A percentile compares a stretch with the other conserved stretches of the same genome.
Evolutionary conservation across 2,888 invertebrate species (phyloP).

Genomic region (Eucriotettix oculatus): DNA sequence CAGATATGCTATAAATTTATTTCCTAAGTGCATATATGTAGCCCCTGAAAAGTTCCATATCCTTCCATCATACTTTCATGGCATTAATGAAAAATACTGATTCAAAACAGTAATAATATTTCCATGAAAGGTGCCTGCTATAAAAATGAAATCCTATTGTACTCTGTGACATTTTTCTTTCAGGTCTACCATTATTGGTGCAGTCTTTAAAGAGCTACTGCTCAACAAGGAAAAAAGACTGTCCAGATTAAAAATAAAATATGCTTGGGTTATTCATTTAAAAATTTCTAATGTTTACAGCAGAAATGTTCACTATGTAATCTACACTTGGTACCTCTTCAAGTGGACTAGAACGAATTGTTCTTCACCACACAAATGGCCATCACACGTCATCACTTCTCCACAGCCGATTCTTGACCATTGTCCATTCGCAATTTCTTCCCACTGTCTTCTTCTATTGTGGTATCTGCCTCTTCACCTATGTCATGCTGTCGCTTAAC

Average conservation of each 20-base stretch:
- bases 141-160: no score
- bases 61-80: no score
- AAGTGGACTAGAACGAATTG: not conserved
- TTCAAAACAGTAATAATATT: no score
- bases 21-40: no score
- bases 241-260: not conserved
- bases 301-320: not conserved
- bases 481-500: not conserved
- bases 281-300: not conserved
- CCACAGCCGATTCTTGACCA: not conserved
- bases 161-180: no score
- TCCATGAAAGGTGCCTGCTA: no score
- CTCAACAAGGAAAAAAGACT: not conserved
- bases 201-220: no score
- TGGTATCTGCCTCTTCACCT: not conserved
- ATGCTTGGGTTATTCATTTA: not conserved
- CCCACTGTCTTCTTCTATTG: not conserved
- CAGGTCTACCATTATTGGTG: no score
- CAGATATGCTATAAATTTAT: no score
- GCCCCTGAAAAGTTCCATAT: no score
- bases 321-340: not conserved
- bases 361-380: not conserved
- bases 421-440: not conserved
- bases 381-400: not conserved
- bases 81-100: no score